Base-by-base conservation (phyloP, 1,140 invertebrate genomes). In the Chelonus insularis region DNA sequence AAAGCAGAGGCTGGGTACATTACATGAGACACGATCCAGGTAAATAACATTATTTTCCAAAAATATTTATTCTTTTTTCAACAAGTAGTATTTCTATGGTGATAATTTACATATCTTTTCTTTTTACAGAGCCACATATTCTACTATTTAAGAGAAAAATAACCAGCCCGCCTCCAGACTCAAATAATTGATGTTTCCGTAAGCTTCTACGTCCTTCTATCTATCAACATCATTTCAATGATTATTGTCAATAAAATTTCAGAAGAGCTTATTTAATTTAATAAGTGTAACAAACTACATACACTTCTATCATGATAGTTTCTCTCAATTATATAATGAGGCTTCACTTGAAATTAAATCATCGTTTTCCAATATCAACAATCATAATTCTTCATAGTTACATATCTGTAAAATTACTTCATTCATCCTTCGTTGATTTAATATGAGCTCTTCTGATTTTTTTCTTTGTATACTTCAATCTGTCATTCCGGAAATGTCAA, bases 21-120 rank as follows among this genome's bases (percentile, higher is more conserved):
- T 98, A 96, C 68, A 96, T 97, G 93, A 89, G 88, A 63, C 95
- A 97, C 81, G 84, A 89, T 70, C 95, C 95, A 80, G 94, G 91
- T 93, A 83, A 20, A 23, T 48, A 23, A n/a, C n/a, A n/a, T n/a
- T n/a, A n/a, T n/a, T n/a, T n/a, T n/a, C n/a, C n/a, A n/a, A n/a
- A n/a, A n/a, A n/a, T n/a, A n/a, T n/a, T n/a, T n/a, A n/a, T n/a
- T n/a, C 5, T 47, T 37, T 56, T 56, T 12, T 56, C 12, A 11
- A 20, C 11, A 23, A 29, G 23, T 25, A 47, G 4, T 25, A 21
- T 4, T 12, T n/a, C n/a, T 45, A 34, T 20, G 1, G 45, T n/a
- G 12, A 41, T 7, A 18, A 25, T 25, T 8, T 3, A 12, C 23
- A n/a, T 4, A 29, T 16, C 14, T 55, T n/a, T 43, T 56, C 23